Base-by-base conservation (phyloP, 2,113 vertebrate genomes). In the Australoheros scitulus region DNA sequence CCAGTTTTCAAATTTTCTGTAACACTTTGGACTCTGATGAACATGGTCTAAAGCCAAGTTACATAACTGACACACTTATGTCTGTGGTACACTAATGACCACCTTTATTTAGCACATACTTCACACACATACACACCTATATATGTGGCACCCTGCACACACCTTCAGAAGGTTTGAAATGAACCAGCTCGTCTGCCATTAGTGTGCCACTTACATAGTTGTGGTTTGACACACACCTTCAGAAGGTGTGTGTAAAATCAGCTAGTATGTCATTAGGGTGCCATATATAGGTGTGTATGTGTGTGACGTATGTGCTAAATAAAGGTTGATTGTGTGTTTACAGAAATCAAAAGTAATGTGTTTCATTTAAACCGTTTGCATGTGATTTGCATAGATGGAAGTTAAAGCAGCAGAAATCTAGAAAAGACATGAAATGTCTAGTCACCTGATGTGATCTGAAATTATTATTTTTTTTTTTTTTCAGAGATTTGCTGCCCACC, bases 21-120 rank as follows among this genome's bases (percentile, higher is more conserved):
- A 10, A n/a, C 10, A 32, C 52, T 61, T 43, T 79, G 11, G 14
- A 65, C n/a, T 64, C 26, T 0, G 41, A n/a, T 57, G 18, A 17
- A 2, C 3, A 34, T 6, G 9, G 34, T 65, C 11, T 50, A 60
- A 79, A 77, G 61, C 41, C 13, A 77, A 70, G 26, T 1, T 6
- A 17, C 43, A 58, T 60, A 50, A 34, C 2, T 18, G 41, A 70
- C 75, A 87, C 61, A 58, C 56, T 58, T 77, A 24, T 11, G 14
- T n/a, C 58, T 6, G 18, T 52, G 26, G 24, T 17, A 52, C 11
- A 29, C 36, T 7, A 20, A 14, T 52, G 52, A 26, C 26, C 26
- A 26, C 26, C 26, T 26, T 26, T 26, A 26, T 26, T 26, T 26
- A 26, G 26, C 26, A 26, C 26, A 26, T 26, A 26, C 26, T 26